Evolutionary conservation across 2,888 invertebrate species (phyloP).

Genomic region (Trachelus stipa): DNA sequence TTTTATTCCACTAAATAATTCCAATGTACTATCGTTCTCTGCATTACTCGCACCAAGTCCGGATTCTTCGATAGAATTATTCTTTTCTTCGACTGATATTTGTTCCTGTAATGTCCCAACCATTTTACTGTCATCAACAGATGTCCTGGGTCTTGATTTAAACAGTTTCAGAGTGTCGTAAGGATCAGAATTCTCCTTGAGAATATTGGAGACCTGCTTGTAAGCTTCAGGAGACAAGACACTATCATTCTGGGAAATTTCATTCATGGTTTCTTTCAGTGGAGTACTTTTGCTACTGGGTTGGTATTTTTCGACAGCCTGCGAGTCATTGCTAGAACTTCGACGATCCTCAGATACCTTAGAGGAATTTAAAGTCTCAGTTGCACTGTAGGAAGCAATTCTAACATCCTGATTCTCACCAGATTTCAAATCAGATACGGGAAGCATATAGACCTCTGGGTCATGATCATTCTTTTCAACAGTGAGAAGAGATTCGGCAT

Average conservation of each 20-base stretch:
- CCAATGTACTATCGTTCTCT: conserved; percentile 31
- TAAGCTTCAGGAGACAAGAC: conserved; percentile 36
- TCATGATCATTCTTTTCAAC: conserved; percentile 9
- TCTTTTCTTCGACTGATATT: background rate
- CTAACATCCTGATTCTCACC: conserved; percentile 43
- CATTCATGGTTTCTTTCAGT: conserved; percentile 19
- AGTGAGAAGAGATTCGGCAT: conserved; percentile 9
- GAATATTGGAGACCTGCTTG: conserved; percentile 48
- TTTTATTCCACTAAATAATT: conserved; percentile 34
- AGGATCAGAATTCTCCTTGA: conserved; percentile 49
- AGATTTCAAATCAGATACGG: conserved; percentile 30
- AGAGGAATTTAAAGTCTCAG: background rate
- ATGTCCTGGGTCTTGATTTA: conserved; percentile 39
- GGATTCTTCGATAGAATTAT: conserved; percentile 24
- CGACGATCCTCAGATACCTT: background rate
- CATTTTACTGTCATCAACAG: conserved; percentile 1
- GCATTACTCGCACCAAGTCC: conserved; percentile 19
- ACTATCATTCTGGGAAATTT: conserved; percentile 23
- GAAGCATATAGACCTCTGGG: conserved; percentile 6
- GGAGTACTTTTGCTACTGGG: conserved; percentile 29
- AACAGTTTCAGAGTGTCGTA: conserved; percentile 62
- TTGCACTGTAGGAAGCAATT: background rate
- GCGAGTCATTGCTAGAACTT: conserved; percentile 3
- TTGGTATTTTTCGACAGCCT: conserved; percentile 25
- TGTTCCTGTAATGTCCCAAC: conserved; percentile 19